Percentiles rank a stretch among this genome's conserved stretches.
phyloP scores from a whole-genome alignment of 2,113 vertebrate genomes.

The Gallinago undulata region DNA sequence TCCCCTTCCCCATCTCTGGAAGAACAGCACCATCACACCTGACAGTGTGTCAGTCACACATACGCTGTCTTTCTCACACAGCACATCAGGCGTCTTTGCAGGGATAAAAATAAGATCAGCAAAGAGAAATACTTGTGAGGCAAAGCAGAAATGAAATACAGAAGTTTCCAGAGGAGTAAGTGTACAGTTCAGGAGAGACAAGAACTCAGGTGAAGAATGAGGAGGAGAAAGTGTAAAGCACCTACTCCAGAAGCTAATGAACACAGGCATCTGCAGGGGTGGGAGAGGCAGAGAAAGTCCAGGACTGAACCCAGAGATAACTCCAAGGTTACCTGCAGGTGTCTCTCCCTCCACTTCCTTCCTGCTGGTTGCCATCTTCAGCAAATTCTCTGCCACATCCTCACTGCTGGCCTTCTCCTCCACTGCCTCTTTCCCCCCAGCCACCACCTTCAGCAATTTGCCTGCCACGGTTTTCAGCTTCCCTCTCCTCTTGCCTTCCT shows the following conservation, averaged over 20 bases:
- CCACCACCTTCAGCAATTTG: constrained; percentile 12
- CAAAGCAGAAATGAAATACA: background rate
- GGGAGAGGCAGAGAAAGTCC: background rate
- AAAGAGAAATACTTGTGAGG: background rate
- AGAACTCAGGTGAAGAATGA: background rate
- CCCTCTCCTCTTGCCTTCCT: background rate
- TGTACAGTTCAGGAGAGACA: background rate
- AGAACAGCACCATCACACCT: background rate
- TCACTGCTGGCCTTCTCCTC: background rate
- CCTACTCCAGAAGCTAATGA: background rate
- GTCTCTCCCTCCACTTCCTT: background rate
- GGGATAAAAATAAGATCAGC: background rate
- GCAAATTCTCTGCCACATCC: background rate
- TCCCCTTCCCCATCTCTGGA: background rate
- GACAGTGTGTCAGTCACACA: background rate
- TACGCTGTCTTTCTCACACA: background rate
- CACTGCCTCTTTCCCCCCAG: background rate
- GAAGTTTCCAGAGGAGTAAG: background rate
- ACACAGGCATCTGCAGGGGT: background rate
- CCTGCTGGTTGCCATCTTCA: background rate
- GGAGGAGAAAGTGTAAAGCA: background rate
- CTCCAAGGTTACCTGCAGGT: constrained; percentile 37
- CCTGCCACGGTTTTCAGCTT: constrained; percentile 15
- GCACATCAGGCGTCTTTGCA: background rate
- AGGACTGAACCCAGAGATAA: background rate